Evolutionary conservation across 2,888 invertebrate genomes (phyloP), one percentile per base, ranked within the genome.

Genomic region (Chymomyza amoena): DNA sequence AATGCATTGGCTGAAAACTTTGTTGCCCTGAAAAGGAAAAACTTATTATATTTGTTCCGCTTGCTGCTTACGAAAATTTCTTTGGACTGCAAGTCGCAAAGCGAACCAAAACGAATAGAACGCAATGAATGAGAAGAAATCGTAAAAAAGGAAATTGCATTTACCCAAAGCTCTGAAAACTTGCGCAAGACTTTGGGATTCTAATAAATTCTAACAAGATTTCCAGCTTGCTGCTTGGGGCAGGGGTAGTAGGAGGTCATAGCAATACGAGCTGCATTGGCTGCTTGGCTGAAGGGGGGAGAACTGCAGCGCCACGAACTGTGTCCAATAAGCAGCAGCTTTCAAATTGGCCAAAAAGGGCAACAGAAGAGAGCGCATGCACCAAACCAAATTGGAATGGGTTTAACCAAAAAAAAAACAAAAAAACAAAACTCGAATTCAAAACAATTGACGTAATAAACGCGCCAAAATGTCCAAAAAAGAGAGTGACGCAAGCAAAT

Each of bases 131-230:
- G 78, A 66, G 75, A 70, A 67, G 25, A 69, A 76, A 88, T 87
- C 87, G 83, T 87, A 85, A 88, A 88, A 83, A 80, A 69, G 78
- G 67, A 86, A 87, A 89, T 89, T 87, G 87, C 84, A 88, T 87
- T 75, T 71, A 73, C 75, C 86, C 76, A 79, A 89, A 89, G 86
- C 80, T 72, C 74, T 73, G 76, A 57, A 67, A 85, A 85, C 77
- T 88, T 88, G 87, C 89, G 84, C 83, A 88, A 84, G 89, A 80
- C 87, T 81, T 77, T 72, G 77, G 78, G 81, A 88, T 81, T 88
- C 87, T 77, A 88, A 88, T 89, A 88, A 88, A 81, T 88, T 89
- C 88, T 86, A 89, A 89, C 89, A 88, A 87, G 87, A 87, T 85
- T 87, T 86, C 84, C 77, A 73, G 88, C 84, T 85, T 0, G 32